A percentile compares a stretch with the other conserved stretches of the same genome.
Conservation (phyloP, 2,113 vertebrate species). For the Castor canadensis region DNA sequence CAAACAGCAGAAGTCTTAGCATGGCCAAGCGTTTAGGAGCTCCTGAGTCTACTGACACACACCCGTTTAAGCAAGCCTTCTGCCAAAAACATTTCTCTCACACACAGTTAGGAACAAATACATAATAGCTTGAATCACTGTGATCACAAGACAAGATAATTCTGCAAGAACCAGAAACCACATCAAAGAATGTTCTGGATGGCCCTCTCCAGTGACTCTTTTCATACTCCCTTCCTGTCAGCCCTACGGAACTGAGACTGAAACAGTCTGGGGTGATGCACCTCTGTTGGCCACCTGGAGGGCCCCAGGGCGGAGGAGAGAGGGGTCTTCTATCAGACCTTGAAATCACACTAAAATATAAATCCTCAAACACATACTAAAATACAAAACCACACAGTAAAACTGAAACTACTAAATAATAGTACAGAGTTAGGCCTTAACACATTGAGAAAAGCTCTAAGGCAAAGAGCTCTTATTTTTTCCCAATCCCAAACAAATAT, state of each 20-base stretch:
- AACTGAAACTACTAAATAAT: not conserved
- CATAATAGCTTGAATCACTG: not conserved
- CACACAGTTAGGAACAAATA: conserved; percentile 29
- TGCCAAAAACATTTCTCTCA: conserved; percentile 57
- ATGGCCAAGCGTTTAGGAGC: not conserved
- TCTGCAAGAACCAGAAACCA: conserved; percentile 50
- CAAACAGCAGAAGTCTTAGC: not conserved
- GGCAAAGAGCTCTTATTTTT: not conserved
- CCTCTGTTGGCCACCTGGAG: not conserved
- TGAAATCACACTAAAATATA: not conserved
- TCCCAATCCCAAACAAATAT: not conserved
- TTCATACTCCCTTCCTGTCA: not conserved
- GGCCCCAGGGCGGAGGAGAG: not conserved
- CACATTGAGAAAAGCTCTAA: not conserved
- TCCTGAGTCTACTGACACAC: not conserved
- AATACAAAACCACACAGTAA: not conserved
- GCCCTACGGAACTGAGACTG: not conserved
- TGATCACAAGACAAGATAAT: conserved; percentile 32
- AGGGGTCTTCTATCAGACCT: not conserved
- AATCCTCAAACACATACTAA: not conserved
- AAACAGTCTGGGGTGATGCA: not conserved
- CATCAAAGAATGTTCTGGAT: not conserved
- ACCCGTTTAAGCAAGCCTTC: not conserved
- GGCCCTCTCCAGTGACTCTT: not conserved
- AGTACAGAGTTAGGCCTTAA: not conserved